These are phyloP conservation scores for Phoeniculus purpureus DNA, from an alignment of 2,797 vertebrate genomes.

Conservation along the genomic window DNA sequence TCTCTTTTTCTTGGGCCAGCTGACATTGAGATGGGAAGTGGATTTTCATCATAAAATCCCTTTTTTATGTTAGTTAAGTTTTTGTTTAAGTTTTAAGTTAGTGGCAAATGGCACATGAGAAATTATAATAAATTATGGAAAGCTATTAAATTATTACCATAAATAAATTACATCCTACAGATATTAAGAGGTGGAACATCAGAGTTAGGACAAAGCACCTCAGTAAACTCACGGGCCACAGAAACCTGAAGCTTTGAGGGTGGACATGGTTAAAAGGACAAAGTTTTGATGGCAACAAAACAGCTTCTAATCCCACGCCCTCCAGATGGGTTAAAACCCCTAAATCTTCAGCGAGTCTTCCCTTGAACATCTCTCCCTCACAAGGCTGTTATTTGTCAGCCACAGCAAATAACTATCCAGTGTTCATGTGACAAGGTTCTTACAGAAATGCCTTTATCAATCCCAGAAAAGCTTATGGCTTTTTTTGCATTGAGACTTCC, in stretches of 20 bases:
- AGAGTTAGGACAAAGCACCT: neutral
- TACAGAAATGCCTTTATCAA: neutral
- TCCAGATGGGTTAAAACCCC: fast-evolving
- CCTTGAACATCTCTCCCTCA: neutral
- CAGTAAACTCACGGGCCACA: neutral
- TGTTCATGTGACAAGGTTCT: neutral
- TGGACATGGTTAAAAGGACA: neutral
- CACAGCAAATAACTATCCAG: neutral
- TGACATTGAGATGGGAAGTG: neutral
- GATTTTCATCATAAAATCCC: neutral
- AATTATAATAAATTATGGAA: neutral
- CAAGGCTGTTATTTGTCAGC: neutral
- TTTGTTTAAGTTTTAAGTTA: too few species aligned
- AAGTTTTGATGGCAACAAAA: fast-evolving
- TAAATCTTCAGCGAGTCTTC: neutral
- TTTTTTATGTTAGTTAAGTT: neutral
- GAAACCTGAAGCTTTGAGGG: neutral
- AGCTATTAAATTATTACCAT: neutral
- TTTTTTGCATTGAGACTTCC: neutral
- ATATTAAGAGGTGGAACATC: too few species aligned
- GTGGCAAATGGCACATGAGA: neutral
- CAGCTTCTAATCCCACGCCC: neutral
- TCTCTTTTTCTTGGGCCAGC: neutral
- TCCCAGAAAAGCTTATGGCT: neutral
- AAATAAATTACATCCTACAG: neutral